These are phyloP conservation scores for Sapajus apella DNA, from an alignment of 2,113 vertebrate species.

Conservation along the genomic window DNA sequence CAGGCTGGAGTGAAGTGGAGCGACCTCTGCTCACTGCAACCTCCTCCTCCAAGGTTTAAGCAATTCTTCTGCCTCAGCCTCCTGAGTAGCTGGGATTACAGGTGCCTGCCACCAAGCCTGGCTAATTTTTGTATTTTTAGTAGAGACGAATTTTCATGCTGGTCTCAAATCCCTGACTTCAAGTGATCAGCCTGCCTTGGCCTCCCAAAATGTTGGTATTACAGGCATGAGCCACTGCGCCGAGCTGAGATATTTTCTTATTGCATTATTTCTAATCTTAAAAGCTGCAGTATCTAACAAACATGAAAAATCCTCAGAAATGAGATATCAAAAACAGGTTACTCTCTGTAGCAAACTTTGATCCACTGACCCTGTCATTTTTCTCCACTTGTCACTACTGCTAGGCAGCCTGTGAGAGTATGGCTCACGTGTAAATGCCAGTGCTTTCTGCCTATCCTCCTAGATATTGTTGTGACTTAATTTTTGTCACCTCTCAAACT, in stretches of 20 bases:
- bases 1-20: too few relatives aligned
- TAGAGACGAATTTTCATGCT: too few relatives aligned
- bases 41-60: too few relatives aligned
- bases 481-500: conserved; percentile 55
- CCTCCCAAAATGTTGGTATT: too few relatives aligned
- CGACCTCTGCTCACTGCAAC: too few relatives aligned
- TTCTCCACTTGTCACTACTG: background rate
- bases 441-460: background rate
- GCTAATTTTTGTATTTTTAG: too few relatives aligned
- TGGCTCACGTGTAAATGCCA: conserved; percentile 26
- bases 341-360: conserved; percentile 1
- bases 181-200: too few relatives aligned
- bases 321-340: background rate
- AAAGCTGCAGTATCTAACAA: background rate
- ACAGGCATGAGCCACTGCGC: too few relatives aligned
- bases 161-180: too few relatives aligned
- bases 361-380: background rate
- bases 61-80: too few relatives aligned
- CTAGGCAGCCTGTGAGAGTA: background rate
- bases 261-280: conserved; percentile 7
- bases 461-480: conserved; percentile 3
- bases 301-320: background rate
- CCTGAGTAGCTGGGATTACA: too few relatives aligned
- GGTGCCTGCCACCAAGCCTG: too few relatives aligned
- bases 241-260: background rate